Base-by-base conservation (phyloP, 2,113 vertebrate species). In the Ageneiosus marmoratus region DNA sequence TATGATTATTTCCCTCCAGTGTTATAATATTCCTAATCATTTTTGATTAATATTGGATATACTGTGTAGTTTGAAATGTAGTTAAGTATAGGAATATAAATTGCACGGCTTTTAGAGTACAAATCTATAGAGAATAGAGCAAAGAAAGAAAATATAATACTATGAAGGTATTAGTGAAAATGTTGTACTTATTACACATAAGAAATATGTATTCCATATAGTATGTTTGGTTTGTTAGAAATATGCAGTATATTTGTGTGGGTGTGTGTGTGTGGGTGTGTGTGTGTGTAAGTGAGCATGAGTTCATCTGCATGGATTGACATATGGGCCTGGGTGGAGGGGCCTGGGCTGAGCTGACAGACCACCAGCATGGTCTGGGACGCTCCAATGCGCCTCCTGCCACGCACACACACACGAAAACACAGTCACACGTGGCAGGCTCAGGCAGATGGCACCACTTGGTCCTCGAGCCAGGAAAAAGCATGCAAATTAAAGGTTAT, bases 401-500 rank as follows among this genome's bases (percentile, higher is more conserved):
- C 82, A 81, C 79, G 48, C 48, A 81, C 93, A 93, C 94, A 91
- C 94, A 93, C 93, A 94, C 94, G 93, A 95, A 63, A 32, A 83
- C 82, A 70, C 62, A 82, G 77, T 76, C 82, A 56, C 81, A 70
- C 81, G 74, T 63, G 46, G 86, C 27, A 95, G 34, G 95, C 94
- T 95, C 91, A 93, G 98, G 96, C 98, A 99, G 98, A 99, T 99
- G 98, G 98, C 93, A 93, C 93, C 93, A 90, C 92, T 95, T 93
- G 94, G 94, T 90, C 95, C 95, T 94, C 87, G 94, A 98, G 97
- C 97, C 97, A 97, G 96, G 95, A 96, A 93, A 88, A 98, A 96
- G 96, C 97, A 97, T 94, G 97, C 96, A 97, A 99, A 99, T 99
- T 98, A 99, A 99, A 99, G 98, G 98, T 99, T 99, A 99, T 97